Percentiles rank a stretch among this genome's conserved stretches.
These are phyloP conservation scores for Pogoniulus pusillus DNA, from an alignment of 2,797 vertebrate species.

Conservation along the genomic window DNA sequence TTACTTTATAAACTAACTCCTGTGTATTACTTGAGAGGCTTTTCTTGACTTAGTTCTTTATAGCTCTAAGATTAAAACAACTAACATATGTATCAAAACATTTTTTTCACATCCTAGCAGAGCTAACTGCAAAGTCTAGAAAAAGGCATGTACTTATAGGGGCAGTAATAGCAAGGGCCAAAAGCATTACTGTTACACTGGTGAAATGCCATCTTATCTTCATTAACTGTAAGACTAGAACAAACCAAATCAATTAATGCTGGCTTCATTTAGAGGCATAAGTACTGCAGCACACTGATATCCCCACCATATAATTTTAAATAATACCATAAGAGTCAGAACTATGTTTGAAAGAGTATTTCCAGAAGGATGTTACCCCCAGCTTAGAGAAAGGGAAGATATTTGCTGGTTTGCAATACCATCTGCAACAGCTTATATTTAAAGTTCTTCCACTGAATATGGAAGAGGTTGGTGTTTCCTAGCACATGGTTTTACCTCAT, in stretches of 20 bases:
- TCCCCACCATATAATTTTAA: not conserved
- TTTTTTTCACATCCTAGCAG: slow-evolving; percentile 1
- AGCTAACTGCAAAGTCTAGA: slow-evolving; percentile 11
- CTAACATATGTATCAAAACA: slow-evolving; percentile 45
- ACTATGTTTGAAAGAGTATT: not conserved
- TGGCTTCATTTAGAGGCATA: not conserved
- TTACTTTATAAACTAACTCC: slow-evolving; percentile 63
- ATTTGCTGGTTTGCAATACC: not conserved
- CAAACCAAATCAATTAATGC: slow-evolving; percentile 20
- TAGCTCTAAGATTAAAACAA: slow-evolving; percentile 43
- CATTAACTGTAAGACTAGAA: slow-evolving; percentile 16
- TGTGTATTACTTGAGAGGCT: slow-evolving; percentile 43
- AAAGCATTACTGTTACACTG: not conserved
- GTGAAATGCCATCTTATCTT: slow-evolving; percentile 42
- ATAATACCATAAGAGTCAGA: not conserved
- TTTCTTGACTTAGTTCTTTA: slow-evolving; percentile 57
- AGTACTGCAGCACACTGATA: not conserved
- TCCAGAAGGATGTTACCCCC: not conserved
- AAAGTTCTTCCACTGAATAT: not conserved
- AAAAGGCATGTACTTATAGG: not conserved
- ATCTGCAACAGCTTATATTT: not conserved
- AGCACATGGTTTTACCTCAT: not conserved
- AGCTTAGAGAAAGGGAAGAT: not conserved
- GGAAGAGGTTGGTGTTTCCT: not conserved
- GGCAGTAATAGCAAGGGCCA: slow-evolving; percentile 2